Evolutionary conservation across 2,888 invertebrate genomes (phyloP), one percentile per base, ranked within the genome.

Genomic region (Cremastinae sp.): DNA sequence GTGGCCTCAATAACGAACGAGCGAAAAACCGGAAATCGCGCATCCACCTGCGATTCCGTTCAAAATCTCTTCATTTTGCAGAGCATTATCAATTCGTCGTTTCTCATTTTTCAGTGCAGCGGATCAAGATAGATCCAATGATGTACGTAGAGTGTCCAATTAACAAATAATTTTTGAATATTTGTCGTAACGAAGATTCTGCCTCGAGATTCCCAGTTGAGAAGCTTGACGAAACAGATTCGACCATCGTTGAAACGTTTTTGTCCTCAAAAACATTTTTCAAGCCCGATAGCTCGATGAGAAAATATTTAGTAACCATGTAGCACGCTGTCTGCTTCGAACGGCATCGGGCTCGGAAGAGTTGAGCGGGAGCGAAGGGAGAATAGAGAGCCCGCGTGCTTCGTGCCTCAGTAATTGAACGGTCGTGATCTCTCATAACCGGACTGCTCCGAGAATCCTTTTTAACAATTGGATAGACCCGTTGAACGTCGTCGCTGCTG

Each of bases 1-100:
- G 83, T 81, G 80, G 74, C 81, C 82, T 81, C 82, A 83, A 82
- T 82, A 82, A 79, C 65, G 53, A 65, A 69, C 72, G 70, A 75
- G 78, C 78, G 74, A 80, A 79, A 78, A 78, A 56, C 66, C 73
- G 72, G 72, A 75, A 76, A 73, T 73, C 69, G 69, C 73, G 76
- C 73, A 76, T 73, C 64, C 69, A 64, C 73, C 65, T 69, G 69
- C 49, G 69, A 68, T 61, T 78, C 71, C 61, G 56, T 53, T 68
- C 22, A 41, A 58, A 56, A 65, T 61, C 55, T 53, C 37, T 3
- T 39, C 51, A 51, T 45, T 56, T 39, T 59, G 45, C 39, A 10
- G 39, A 59, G 28, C 28, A 5, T 5, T 2, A 28, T 28, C 28
- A 2, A 28, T 28, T 28, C 28, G 28, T 28, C 28, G 5, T 61